These are phyloP conservation scores for Drosophila parvula DNA, from an alignment of 1,140 invertebrate species.

Conservation along the genomic window DNA sequence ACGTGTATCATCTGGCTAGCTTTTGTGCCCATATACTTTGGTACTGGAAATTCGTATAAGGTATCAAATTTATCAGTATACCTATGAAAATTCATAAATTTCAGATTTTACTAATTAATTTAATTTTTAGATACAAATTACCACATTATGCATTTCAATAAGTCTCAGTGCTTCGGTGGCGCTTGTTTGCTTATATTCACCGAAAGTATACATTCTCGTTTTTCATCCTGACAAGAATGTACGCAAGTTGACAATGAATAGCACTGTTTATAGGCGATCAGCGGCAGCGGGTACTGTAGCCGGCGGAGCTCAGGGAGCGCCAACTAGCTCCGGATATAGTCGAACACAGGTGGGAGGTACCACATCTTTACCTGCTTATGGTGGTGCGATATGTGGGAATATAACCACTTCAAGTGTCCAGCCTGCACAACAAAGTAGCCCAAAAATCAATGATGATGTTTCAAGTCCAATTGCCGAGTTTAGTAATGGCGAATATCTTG, in stretches of 20 bases:
- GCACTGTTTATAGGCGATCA: constrained; percentile 84
- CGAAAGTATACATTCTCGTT: constrained; percentile 91
- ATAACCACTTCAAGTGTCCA: constrained; percentile 27
- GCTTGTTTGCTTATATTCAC: constrained; percentile 90
- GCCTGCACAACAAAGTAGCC: constrained; percentile 40
- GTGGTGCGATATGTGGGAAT: constrained; percentile 12
- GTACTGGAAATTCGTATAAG: constrained; percentile 87
- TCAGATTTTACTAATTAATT: neutral
- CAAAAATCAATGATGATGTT: constrained; percentile 10
- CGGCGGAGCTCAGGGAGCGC: constrained; percentile 22
- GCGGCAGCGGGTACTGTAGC: constrained; percentile 51
- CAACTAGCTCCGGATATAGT: constrained; percentile 56
- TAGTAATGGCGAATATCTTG: constrained; percentile 14
- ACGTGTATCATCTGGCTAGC: constrained; percentile 95
- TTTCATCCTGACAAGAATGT: constrained; percentile 92
- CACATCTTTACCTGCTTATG: neutral
- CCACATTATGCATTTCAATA: constrained; percentile 91
- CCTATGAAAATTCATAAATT: neutral
- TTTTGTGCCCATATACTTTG: constrained; percentile 94
- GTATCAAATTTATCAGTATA: constrained; percentile 25
- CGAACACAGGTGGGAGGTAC: constrained; percentile 41
- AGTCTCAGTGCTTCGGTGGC: constrained; percentile 91
- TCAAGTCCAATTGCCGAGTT: constrained; percentile 26
- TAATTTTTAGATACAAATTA: constrained; percentile 87
- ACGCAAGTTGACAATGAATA: constrained; percentile 85